phyloP scores from a whole-genome alignment of 1,140 invertebrate species.

The Drosophila virilis region DNA sequence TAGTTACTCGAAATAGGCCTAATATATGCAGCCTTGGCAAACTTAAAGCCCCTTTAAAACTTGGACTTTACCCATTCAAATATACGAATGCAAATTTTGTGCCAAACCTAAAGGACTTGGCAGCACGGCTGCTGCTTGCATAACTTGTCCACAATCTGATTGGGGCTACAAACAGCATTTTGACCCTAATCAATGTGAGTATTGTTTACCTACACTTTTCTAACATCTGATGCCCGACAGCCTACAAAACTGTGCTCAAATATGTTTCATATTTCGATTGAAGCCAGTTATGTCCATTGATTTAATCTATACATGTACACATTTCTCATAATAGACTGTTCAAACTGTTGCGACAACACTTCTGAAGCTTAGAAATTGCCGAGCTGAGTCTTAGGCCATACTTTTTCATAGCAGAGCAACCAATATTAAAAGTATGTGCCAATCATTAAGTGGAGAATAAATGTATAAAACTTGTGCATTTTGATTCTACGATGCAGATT shows the following conservation, averaged over 20 bases:
- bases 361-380: not conserved
- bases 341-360: not conserved
- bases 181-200: slow-evolving; percentile 47
- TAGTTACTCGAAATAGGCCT: slow-evolving; percentile 26
- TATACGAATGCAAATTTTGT: slow-evolving; percentile 59
- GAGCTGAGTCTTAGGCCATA: not conserved
- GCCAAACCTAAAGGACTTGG: slow-evolving; percentile 25
- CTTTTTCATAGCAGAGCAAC: too few relatives aligned
- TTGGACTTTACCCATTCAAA: slow-evolving; percentile 17
- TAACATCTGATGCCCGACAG: slow-evolving; percentile 12
- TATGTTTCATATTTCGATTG: not conserved
- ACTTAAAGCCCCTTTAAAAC: slow-evolving; percentile 52
- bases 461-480: too few relatives aligned
- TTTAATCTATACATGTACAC: slow-evolving; percentile 12
- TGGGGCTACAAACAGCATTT: slow-evolving; percentile 25
- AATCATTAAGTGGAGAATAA: too few relatives aligned
- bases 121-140: not conserved
- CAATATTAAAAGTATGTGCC: too few relatives aligned
- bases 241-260: slow-evolving; percentile 23
- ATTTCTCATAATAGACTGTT: not conserved
- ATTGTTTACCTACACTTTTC: slow-evolving; percentile 31
- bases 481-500: too few relatives aligned
- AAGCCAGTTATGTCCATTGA: slow-evolving; percentile 3
- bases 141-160: slow-evolving; percentile 29
- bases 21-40: slow-evolving; percentile 60